Evolutionary conservation across 2,797 vertebrate genomes (phyloP).

Genomic region (Pteronotus mesoamericanus): DNA sequence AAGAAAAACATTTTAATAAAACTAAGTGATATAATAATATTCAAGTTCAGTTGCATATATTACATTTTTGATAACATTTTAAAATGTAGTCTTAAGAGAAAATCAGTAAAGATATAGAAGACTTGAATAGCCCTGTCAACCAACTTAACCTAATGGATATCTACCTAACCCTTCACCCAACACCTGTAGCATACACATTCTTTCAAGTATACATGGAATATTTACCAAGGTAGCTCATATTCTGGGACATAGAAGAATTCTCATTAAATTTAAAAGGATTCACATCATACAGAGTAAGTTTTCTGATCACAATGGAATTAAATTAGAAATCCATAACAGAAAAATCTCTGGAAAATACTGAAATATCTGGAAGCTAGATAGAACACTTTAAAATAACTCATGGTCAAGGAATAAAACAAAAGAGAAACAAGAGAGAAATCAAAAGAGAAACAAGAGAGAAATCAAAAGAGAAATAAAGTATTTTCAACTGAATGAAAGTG

Average conservation of each 20-base stretch:
- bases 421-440: no score
- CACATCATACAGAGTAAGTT: neutral
- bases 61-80: neutral
- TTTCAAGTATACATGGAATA: neutral
- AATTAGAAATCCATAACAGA: constrained; percentile 41
- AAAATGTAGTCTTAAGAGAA: neutral
- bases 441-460: constrained; percentile 2
- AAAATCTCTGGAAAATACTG: constrained; percentile 8
- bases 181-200: neutral
- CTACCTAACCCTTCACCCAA: neutral
- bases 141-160: neutral
- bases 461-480: no score
- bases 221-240: neutral
- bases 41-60: neutral
- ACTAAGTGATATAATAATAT: neutral
- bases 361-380: constrained; percentile 33
- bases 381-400: neutral
- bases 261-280: constrained; percentile 33
- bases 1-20: constrained; percentile 31
- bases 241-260: neutral
- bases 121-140: neutral
- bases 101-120: constrained; percentile 28
- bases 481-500: constrained; percentile 9
- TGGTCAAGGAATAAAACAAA: neutral
- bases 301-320: constrained; percentile 17